Percentiles rank a stretch among this genome's conserved stretches.
Conservation (phyloP, 2,888 invertebrate genomes). For the Drosophila antonietae region DNA sequence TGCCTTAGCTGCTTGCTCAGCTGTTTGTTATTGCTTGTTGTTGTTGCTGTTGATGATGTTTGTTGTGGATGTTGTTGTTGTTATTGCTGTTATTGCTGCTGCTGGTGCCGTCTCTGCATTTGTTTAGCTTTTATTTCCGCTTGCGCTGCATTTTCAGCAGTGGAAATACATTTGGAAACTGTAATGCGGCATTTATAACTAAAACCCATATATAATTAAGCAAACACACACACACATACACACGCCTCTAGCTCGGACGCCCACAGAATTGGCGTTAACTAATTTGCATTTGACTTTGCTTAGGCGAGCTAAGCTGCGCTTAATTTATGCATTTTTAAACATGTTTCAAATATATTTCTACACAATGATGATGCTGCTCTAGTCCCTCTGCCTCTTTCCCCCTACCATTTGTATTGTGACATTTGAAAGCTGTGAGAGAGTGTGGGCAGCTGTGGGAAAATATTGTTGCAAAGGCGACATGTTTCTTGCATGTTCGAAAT, state of each 20-base stretch:
- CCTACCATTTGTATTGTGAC: conserved; percentile 44
- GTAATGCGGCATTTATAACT: conserved; percentile 30
- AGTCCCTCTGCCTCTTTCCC: background rate
- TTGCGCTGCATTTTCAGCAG: conserved; percentile 65
- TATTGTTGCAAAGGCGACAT: conserved; percentile 33
- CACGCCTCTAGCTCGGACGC: conserved; percentile 23
- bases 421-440: conserved; percentile 33
- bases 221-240: conserved; percentile 4
- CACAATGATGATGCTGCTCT: conserved; percentile 10
- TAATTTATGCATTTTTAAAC: conserved; percentile 75
- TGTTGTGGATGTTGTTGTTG: conserved; percentile 23
- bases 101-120: conserved; percentile 28
- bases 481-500: conserved; percentile 41
- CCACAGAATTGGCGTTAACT: conserved; percentile 50
- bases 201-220: conserved; percentile 33
- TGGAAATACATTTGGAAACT: conserved; percentile 45
- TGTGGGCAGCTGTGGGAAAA: conserved; percentile 63
- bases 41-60: conserved; percentile 22
- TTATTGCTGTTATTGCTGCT: conserved; percentile 24
- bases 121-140: conserved; percentile 74
- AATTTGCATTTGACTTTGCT: conserved; percentile 68
- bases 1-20: conserved; percentile 54
- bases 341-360: conserved; percentile 55
- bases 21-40: conserved; percentile 50
- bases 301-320: conserved; percentile 46